phyloP scores from a whole-genome alignment of 2,113 vertebrate species.

The Salminus brasiliensis region DNA sequence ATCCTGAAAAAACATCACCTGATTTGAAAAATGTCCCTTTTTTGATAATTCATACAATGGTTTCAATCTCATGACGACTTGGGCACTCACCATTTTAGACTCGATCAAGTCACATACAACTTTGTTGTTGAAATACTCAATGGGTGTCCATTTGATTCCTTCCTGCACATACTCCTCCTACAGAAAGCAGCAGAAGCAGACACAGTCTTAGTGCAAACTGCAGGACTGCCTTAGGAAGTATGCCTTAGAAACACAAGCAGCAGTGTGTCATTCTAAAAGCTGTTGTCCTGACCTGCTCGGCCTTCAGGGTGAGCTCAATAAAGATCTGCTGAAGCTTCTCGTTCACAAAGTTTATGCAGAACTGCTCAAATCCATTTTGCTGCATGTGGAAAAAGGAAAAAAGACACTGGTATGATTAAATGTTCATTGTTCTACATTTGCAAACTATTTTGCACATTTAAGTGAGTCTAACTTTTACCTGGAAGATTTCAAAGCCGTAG shows the following conservation, averaged over 20 bases:
- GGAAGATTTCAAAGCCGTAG: conserved; percentile 86
- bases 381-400: conserved; percentile 43
- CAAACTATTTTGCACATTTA: too few relatives aligned
- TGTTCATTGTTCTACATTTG: neutral
- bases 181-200: conserved; percentile 19
- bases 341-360: conserved; percentile 86
- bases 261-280: neutral
- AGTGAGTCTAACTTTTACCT: conserved; percentile 66
- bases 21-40: neutral
- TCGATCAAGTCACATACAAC: conserved; percentile 86
- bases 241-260: neutral
- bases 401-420: neutral
- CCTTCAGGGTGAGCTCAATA: conserved; percentile 83
- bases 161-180: conserved; percentile 85
- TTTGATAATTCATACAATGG: neutral
- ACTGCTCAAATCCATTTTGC: conserved; percentile 85
- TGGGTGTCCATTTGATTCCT: conserved; percentile 81
- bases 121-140: conserved; percentile 87
- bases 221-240: too few relatives aligned
- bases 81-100: conserved; percentile 80
- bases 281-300: conserved; percentile 76
- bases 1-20: too few relatives aligned
- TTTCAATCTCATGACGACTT: neutral
- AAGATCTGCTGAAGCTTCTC: conserved; percentile 87
- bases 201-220: too few relatives aligned